phyloP scores from a whole-genome alignment of 1,140 invertebrate species.

The Drosophila mayri region DNA sequence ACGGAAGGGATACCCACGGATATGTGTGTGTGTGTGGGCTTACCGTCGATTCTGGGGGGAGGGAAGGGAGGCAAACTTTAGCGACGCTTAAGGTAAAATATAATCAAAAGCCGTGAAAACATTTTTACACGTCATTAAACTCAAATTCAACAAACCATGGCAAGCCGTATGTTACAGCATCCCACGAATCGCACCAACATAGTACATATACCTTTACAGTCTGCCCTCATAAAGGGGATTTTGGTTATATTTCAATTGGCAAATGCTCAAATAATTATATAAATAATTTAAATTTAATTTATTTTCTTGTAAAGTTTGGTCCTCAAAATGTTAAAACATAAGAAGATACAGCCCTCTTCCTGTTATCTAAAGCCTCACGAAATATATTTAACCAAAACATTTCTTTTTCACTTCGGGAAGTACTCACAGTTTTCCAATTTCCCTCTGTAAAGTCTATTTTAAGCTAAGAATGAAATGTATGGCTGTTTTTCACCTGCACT shows the following conservation, averaged over 20 bases:
- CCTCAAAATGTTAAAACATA: too few species aligned
- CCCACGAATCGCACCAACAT: slow-evolving; percentile 35
- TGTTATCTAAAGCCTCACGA: too few species aligned
- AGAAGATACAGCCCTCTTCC: too few species aligned
- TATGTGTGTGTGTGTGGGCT: slow-evolving; percentile 9
- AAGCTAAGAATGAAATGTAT: too few species aligned
- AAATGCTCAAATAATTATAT: too few species aligned
- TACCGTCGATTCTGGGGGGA: slow-evolving; percentile 5
- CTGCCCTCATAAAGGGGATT: neutral
- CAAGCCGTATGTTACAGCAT: slow-evolving; percentile 74
- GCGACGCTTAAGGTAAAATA: slow-evolving; percentile 80
- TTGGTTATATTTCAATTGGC: too few species aligned
- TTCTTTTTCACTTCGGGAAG: too few species aligned
- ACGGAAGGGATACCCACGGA: slow-evolving; percentile 70
- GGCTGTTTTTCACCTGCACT: too few species aligned
- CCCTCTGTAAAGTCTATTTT: too few species aligned
- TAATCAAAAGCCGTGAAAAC: slow-evolving; percentile 84
- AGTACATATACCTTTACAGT: slow-evolving; percentile 15
- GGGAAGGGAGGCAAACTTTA: slow-evolving; percentile 54
- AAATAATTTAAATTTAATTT: neutral
- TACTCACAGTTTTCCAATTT: too few species aligned
- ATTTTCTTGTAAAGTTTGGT: too few species aligned
- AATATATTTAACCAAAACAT: too few species aligned
- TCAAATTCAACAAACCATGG: slow-evolving; percentile 81
- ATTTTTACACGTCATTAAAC: slow-evolving; percentile 84